Percentiles rank a stretch among this genome's conserved stretches.
Conservation (phyloP, 2,797 vertebrate genomes). For the Sphaeramia orbicularis region DNA sequence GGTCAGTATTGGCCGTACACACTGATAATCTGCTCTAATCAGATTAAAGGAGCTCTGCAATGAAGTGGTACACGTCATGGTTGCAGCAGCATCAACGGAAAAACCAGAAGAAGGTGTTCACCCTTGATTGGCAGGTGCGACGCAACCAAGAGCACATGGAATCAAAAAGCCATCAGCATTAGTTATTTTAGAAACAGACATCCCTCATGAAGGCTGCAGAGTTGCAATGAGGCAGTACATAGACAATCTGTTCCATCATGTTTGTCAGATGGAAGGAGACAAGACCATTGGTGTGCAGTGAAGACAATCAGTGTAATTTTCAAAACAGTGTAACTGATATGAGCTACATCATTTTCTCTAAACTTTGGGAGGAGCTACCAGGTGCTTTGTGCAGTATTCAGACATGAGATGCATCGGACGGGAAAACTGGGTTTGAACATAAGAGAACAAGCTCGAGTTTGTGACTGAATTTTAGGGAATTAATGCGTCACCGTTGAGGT, state of each 20-base stretch:
- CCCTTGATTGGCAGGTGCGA: constrained; percentile 2
- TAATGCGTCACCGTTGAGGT: constrained; percentile 2
- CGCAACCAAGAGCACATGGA: background rate
- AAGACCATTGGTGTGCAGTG: background rate
- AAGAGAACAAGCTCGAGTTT: too few species aligned
- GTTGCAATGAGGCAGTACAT: constrained; percentile 14
- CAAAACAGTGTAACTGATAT: background rate
- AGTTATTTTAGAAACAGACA: background rate
- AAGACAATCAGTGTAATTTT: background rate
- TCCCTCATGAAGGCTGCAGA: constrained; percentile 5
- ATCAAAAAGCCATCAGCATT: background rate
- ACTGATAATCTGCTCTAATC: constrained; percentile 45
- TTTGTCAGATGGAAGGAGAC: constrained; percentile 3
- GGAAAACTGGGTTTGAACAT: too few species aligned
- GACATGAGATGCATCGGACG: too few species aligned
- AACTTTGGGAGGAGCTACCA: background rate
- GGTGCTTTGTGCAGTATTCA: background rate
- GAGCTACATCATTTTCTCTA: background rate
- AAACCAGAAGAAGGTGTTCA: background rate
- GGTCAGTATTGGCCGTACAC: constrained; percentile 11
- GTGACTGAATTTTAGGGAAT: constrained; percentile 6
- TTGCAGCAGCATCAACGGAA: background rate
- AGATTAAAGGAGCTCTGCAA: constrained; percentile 29
- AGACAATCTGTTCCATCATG: constrained; percentile 7
- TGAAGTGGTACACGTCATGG: too few species aligned